Evolutionary conservation across 2,113 vertebrate species (phyloP).

Genomic region (Sphyrna mokarran): DNA sequence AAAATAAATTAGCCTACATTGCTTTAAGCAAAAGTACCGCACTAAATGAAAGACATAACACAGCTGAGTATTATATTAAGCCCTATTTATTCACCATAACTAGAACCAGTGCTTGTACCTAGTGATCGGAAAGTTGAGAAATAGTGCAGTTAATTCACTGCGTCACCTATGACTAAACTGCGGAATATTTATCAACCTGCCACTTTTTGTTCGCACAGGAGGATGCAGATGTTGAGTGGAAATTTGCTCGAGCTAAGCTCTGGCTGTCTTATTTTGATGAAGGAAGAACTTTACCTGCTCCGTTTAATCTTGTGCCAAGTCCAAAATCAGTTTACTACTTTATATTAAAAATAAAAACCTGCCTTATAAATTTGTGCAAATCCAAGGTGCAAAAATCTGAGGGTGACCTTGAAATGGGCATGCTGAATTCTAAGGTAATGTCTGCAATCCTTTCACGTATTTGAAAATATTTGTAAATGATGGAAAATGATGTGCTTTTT

Average conservation of each 20-base stretch:
- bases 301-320: conserved; percentile 92
- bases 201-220: conserved; percentile 59
- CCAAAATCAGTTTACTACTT: conserved; percentile 97
- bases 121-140: not conserved
- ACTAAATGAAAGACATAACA: not conserved
- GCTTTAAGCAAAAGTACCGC: not conserved
- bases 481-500: not conserved
- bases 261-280: conserved; percentile 97
- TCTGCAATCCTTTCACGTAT: conserved; percentile 46
- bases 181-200: not conserved
- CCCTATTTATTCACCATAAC: not conserved
- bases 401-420: conserved; percentile 89
- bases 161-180: not conserved
- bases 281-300: conserved; percentile 86
- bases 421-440: conserved; percentile 81
- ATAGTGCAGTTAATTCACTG: not conserved
- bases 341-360: conserved; percentile 81
- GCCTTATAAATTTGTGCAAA: conserved; percentile 86
- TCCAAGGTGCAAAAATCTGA: conserved; percentile 75
- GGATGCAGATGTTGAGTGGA: conserved; percentile 94
- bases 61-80: not conserved
- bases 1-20: not conserved
- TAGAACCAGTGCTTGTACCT: not conserved
- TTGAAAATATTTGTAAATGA: not conserved
- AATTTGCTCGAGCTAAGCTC: conserved; percentile 91